Base-by-base conservation (phyloP, 2,888 invertebrate genomes). In the Antheraea yamamai region DNA sequence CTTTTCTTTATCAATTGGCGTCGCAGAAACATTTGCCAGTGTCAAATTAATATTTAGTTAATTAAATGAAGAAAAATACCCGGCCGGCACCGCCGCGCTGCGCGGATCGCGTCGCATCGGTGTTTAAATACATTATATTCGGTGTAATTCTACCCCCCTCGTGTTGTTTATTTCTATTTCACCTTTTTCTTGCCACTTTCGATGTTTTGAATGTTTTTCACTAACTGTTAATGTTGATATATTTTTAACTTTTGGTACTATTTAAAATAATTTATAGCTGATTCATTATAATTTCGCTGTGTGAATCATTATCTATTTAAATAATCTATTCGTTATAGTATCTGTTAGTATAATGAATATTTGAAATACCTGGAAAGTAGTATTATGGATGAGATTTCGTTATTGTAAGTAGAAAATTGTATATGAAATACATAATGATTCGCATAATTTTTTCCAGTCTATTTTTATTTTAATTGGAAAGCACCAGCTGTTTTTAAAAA, bases 161-260 rank as follows among this genome's bases (percentile, higher is more conserved):
- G 90, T 92, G 90, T 91, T 90, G 90, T 91, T 90, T 91, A 82
- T 89, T 92, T 91, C 88, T 86, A 87, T 92, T 87, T 88, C 87
- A 89, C 91, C 92, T 92, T 86, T 92, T 92, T 91, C 90, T 91
- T 92, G 92, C 92, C 94, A 93, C 92, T 93, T 85, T 92, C 92
- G 92, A 91, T 94, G 94, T 94, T 77, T 88, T 94, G 94, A 92
- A 94, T 94, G 94, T 94, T 94, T 90, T 93, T 94, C 94, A 94
- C 94, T 94, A 94, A 94, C 94, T 94, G 94, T 94, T 94, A 94
- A 94, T 94, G 93, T 94, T 93, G 93, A 94, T 93, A 92, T 89
- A 86, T 66, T 66, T 89, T 87, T 86, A 87, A 35, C 20, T 70
- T 70, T 39, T 70, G 18, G 47, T 70, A 70, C 10, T 73, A 73